Evolutionary conservation across 2,113 vertebrate species (phyloP).

Genomic region (Amphilophus citrinellus): DNA sequence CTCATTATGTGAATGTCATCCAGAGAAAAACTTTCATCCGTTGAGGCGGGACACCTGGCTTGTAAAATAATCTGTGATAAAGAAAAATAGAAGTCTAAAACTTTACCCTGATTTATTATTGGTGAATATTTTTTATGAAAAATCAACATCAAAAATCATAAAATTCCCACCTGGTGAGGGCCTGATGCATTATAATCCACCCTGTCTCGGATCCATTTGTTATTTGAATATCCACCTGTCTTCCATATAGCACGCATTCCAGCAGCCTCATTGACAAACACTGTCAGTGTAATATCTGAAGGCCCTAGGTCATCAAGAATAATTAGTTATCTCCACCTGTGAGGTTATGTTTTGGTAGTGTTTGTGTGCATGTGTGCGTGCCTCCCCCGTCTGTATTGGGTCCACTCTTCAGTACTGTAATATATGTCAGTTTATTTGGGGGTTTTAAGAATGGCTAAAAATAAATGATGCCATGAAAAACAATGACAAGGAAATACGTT

Average conservation of each 20-base stretch:
- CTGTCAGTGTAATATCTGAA: slow-evolving; percentile 53
- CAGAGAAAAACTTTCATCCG: slow-evolving; percentile 49
- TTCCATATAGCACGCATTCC: slow-evolving; percentile 66
- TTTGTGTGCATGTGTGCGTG: too few species aligned
- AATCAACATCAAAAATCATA: background rate
- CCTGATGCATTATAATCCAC: slow-evolving; percentile 75
- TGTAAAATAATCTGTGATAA: slow-evolving; percentile 77
- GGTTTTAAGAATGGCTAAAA: background rate
- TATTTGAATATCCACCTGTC: slow-evolving; percentile 36
- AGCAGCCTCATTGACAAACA: slow-evolving; percentile 73
- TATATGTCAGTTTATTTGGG: background rate
- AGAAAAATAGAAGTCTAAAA: background rate
- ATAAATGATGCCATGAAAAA: fast-evolving
- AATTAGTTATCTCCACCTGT: background rate
- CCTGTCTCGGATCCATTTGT: slow-evolving; percentile 66
- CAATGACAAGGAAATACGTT: background rate
- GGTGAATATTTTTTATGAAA: background rate
- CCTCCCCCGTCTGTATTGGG: background rate
- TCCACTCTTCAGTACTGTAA: background rate
- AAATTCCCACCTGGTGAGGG: slow-evolving; percentile 70
- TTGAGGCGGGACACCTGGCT: background rate
- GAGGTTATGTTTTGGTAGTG: too few species aligned
- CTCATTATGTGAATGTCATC: slow-evolving; percentile 78
- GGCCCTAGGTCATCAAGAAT: slow-evolving; percentile 15
- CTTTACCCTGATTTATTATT: background rate